A percentile compares a stretch with the other conserved stretches of the same genome.
These are phyloP conservation scores for Macquaria ambigua DNA, from an alignment of 2,113 vertebrate genomes.

Conservation along the genomic window DNA sequence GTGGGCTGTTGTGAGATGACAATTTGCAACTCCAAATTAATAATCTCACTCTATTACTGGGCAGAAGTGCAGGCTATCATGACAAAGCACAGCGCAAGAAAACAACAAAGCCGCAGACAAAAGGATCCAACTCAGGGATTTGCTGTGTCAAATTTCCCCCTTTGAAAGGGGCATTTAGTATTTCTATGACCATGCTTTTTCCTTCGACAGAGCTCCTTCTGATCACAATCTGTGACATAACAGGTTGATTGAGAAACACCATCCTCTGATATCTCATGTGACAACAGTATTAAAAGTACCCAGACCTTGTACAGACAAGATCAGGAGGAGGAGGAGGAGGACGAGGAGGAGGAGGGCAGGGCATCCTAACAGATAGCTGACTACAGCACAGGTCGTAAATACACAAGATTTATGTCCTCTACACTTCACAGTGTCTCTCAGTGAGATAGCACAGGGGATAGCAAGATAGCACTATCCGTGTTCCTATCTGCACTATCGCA, in stretches of 20 bases:
- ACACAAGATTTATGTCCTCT: constrained; percentile 80
- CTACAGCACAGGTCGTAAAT: constrained; percentile 83
- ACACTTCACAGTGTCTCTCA: constrained; percentile 70
- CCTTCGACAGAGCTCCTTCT: not conserved
- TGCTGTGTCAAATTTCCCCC: constrained; percentile 40
- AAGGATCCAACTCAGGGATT: constrained; percentile 15
- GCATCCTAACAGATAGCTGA: constrained; percentile 83
- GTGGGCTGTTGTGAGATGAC: constrained; percentile 57
- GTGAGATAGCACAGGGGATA: constrained; percentile 68
- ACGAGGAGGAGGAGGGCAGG: constrained; percentile 64
- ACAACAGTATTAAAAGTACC: constrained; percentile 55
- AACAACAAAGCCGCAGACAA: constrained; percentile 18
- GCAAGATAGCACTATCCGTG: constrained; percentile 54
- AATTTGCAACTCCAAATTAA: constrained; percentile 63
- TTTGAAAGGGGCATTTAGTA: not conserved
- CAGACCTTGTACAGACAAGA: constrained; percentile 74
- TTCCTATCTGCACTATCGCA: constrained; percentile 64
- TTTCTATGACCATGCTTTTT: constrained; percentile 2
- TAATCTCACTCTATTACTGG: constrained; percentile 44
- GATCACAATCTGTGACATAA: constrained; percentile 11
- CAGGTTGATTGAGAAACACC: constrained; percentile 61
- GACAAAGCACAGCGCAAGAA: constrained; percentile 10
- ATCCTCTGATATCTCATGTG: constrained; percentile 29
- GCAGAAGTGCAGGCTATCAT: constrained; percentile 18
- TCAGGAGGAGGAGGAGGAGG: constrained; percentile 61